Evolutionary conservation across 2,113 vertebrate species (phyloP).

Genomic region (Crotalus viridis): DNA sequence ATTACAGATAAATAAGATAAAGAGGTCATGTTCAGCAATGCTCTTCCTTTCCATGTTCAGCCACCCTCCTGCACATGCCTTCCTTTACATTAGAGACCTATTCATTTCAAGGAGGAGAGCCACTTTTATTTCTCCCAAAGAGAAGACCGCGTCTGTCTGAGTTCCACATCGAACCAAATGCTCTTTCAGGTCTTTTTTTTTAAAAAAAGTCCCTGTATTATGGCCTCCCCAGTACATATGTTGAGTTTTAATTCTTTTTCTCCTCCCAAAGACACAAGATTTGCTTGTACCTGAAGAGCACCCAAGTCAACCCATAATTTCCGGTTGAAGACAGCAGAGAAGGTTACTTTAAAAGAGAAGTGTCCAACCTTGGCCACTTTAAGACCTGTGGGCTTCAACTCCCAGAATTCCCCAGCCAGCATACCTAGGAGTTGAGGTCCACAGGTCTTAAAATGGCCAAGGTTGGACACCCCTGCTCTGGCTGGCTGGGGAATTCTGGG

Average conservation of each 20-base stretch:
- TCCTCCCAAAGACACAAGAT: neutral
- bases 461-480: too few relatives aligned
- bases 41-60: too few relatives aligned
- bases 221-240: neutral
- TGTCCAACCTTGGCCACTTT: too few relatives aligned
- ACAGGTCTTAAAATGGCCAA: too few relatives aligned
- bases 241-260: neutral
- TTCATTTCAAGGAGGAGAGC: neutral
- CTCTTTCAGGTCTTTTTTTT: too few relatives aligned
- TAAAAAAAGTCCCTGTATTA: too few relatives aligned
- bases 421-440: too few relatives aligned
- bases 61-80: neutral
- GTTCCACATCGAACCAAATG: too few relatives aligned
- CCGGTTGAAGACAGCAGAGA: rapidly evolving
- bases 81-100: neutral
- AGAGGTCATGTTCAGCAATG: neutral
- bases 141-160: too few relatives aligned
- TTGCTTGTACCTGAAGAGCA: rapidly evolving
- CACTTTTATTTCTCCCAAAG: neutral
- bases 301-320: neutral
- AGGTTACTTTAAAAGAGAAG: neutral
- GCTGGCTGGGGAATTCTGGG: neutral
- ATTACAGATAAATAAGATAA: too few relatives aligned
- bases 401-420: too few relatives aligned
- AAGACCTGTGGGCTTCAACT: too few relatives aligned